Base-by-base conservation (phyloP, 2,888 invertebrate genomes). In the Ptilodon capucinus region DNA sequence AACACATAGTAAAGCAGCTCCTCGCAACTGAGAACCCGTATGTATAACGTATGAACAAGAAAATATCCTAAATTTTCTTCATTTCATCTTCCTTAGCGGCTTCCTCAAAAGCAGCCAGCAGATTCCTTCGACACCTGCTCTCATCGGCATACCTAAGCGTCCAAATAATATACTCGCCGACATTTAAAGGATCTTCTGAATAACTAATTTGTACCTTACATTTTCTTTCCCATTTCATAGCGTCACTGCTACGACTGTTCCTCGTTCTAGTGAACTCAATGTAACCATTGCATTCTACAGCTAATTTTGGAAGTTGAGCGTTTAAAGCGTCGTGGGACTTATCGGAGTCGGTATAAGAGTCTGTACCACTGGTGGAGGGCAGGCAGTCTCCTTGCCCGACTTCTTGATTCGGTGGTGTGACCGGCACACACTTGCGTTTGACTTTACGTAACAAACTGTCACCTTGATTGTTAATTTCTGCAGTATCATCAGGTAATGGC, bases 181-280 rank as follows among this genome's bases (percentile, higher is more conserved):
- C 68, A 69, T 91, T 91, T 7, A 89, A 68, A 8, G 86, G 88
- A 46, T 92, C 90, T 52, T 89, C 87, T 0, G 92, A 92, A 74
- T 93, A 94, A 21, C 93, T 93, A 13, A 94, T 91, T 76, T 93
- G 93, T 42, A 94, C 74, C 70, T 93, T 94, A 68, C 93, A 93
- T 40, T 92, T 92, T 46, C 93, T 83, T 54, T 91, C 91, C 93
- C 94, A 94, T 61, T 92, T 92, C 81, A 90, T 92, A 49, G 69
- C 64, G 51, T 87, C 92, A 55, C 63, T 60, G 58, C 77, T 80
- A 21, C 79, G 64, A 46, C 71, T 84, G 51, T 86, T 88, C 52
- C 82, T 79, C 13, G 79, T 76, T 61, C 86, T 79, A 25, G 79
- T 80, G 62, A 91, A 91, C 62, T 89, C 84, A 44, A 92, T 78